A percentile compares a stretch with the other conserved stretches of the same genome.
phyloP scores from a whole-genome alignment of 2,888 invertebrate species.

The Sarcophaga rosellei region DNA sequence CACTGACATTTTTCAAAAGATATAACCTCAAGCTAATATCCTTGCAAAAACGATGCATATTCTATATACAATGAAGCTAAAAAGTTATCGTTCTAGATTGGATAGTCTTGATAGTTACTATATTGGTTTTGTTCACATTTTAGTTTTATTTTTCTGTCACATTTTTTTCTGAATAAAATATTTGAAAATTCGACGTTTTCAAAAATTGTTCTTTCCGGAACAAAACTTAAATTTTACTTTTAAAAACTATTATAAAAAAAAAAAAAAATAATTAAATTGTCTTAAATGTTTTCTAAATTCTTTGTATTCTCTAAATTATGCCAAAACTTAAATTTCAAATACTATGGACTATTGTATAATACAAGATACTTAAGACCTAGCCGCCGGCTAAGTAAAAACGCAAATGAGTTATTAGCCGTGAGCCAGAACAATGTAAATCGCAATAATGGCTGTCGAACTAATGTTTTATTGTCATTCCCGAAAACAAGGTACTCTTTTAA shows the following conservation, averaged over 20 bases:
- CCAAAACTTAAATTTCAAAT: neutral
- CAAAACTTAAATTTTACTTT: neutral
- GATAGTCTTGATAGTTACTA: too few species aligned
- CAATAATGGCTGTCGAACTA: neutral
- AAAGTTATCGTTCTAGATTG: too few species aligned
- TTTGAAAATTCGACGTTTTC: too few species aligned
- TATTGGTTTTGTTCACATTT: too few species aligned
- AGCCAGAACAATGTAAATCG: neutral
- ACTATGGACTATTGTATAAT: neutral
- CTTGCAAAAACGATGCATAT: too few species aligned
- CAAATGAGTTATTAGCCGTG: neutral
- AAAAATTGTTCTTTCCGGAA: too few species aligned
- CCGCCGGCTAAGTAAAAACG: neutral
- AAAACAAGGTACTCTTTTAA: neutral
- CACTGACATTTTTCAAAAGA: too few species aligned
- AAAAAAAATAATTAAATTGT: neutral
- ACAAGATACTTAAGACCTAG: neutral
- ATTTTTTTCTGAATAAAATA: too few species aligned
- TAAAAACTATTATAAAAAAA: neutral
- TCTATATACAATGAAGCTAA: too few species aligned
- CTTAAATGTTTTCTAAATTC: slow-evolving; percentile 39
- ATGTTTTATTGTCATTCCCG: neutral
- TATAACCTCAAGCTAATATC: too few species aligned
- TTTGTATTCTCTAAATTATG: slow-evolving; percentile 7
- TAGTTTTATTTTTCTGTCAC: too few species aligned